Evolutionary conservation across 2,888 invertebrate genomes (phyloP).

Genomic region (Anodontia alba): DNA sequence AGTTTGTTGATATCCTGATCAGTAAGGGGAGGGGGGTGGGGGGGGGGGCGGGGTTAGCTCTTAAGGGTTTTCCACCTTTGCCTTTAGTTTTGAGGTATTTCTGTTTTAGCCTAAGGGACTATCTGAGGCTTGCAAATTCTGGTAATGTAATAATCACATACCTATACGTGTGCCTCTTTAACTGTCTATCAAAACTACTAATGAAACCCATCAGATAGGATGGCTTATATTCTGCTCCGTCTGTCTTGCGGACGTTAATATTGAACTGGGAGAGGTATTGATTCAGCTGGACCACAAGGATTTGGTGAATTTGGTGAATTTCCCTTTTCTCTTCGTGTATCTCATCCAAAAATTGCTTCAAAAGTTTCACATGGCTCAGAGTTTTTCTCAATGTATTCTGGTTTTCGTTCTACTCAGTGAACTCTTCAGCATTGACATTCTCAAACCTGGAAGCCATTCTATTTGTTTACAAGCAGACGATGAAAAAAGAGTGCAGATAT

Average conservation of each 20-base stretch:
- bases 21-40: too few relatives aligned
- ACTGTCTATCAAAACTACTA: neutral
- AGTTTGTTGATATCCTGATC: conserved; percentile 7
- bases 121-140: neutral
- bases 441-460: neutral
- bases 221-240: conserved; percentile 7
- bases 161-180: neutral
- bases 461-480: conserved; percentile 11
- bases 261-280: neutral
- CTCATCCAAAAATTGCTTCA: neutral
- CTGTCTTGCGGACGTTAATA: neutral
- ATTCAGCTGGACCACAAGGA: neutral
- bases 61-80: conserved; percentile 17
- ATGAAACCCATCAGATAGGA: neutral
- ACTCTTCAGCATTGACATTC: neutral
- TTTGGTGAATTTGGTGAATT: neutral
- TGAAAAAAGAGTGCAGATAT: neutral
- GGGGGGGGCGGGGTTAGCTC: too few relatives aligned
- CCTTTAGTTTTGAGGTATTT: neutral
- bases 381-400: conserved; percentile 12
- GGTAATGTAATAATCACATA: neutral
- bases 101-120: neutral
- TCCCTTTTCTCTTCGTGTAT: neutral
- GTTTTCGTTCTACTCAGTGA: neutral
- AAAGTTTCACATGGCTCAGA: neutral